phyloP scores from a whole-genome alignment of 2,113 vertebrate genomes.

The Fulmarus glacialis region DNA sequence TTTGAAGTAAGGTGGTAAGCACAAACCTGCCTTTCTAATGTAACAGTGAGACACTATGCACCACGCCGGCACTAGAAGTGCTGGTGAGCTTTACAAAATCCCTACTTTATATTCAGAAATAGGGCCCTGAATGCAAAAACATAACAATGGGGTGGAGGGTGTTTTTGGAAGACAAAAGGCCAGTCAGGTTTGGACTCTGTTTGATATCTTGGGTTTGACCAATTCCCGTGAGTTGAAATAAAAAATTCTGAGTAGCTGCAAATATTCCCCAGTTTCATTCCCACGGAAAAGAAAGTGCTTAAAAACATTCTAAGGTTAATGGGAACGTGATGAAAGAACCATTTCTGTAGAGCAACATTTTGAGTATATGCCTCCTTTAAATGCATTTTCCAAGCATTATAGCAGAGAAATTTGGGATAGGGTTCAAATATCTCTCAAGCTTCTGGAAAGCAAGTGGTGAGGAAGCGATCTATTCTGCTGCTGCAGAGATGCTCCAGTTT shows the following conservation, averaged over 20 bases:
- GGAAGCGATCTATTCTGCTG: not conserved
- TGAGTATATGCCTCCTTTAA: not conserved
- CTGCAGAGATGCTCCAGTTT: not conserved
- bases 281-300: constrained; percentile 1
- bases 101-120: not conserved
- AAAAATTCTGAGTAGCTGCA: constrained; percentile 18
- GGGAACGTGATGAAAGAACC: constrained; percentile 7
- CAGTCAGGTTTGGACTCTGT: not conserved
- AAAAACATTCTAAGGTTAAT: constrained; percentile 45
- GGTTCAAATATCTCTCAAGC: constrained; percentile 6
- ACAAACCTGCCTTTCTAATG: not conserved
- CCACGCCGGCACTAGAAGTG: rapidly evolving
- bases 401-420: not conserved
- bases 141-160: not conserved
- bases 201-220: not conserved
- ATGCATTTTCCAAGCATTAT: constrained; percentile 28
- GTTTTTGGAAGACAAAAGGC: not conserved
- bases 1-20: not conserved
- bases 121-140: not conserved
- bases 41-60: not conserved
- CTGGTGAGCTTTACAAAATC: not conserved
- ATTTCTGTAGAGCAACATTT: not conserved
- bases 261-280: constrained; percentile 8
- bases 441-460: not conserved
- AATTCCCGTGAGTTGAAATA: not conserved